Evolutionary conservation across 2,888 invertebrate species (phyloP), one percentile per base, ranked within the genome.

Genomic region (Danaus chrysippus): DNA sequence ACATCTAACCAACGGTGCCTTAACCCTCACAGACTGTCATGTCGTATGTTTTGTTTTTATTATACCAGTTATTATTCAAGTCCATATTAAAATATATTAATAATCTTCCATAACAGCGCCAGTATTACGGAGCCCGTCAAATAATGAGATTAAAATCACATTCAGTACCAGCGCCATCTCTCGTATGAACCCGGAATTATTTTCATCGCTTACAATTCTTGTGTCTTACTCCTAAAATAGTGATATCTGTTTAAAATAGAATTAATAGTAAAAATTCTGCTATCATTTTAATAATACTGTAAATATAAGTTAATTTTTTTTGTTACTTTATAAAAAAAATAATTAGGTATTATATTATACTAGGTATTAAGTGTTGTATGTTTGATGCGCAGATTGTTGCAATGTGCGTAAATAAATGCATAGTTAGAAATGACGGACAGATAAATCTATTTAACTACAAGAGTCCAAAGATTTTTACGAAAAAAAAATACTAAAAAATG

Each of bases 321-420:
- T 90, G 90, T 91, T 91, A 90, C 87, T 87, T 88, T 88, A 85
- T 87, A 34, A 34, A 34, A 34, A 87, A 84, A 80, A 80, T 86
- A 88, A 87, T 87, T 90, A 90, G 89, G 87, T 89, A 89, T 87
- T 88, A 88, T 89, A 86, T 83, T 88, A 87, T 87, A 87, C 77
- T 89, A 89, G 86, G 72, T 81, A 74, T 76, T 91, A 91, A 90
- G 91, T 91, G 90, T 90, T 91, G 90, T 89, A 90, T 87, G 90
- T 88, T 90, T 90, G 87, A 87, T 83, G 84, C 87, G 91, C 87
- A 86, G 78, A 86, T 88, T 90, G 87, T 87, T 88, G 83, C 89
- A 89, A 88, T 87, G 83, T 85, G 89, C 88, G 87, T 85, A 86
- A 85, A 89, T 81, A 84, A 83, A 87, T 82, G 79, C 84, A 83